Base-by-base conservation (phyloP, 2,888 invertebrate genomes). In the Lycocerus yunnanus region DNA sequence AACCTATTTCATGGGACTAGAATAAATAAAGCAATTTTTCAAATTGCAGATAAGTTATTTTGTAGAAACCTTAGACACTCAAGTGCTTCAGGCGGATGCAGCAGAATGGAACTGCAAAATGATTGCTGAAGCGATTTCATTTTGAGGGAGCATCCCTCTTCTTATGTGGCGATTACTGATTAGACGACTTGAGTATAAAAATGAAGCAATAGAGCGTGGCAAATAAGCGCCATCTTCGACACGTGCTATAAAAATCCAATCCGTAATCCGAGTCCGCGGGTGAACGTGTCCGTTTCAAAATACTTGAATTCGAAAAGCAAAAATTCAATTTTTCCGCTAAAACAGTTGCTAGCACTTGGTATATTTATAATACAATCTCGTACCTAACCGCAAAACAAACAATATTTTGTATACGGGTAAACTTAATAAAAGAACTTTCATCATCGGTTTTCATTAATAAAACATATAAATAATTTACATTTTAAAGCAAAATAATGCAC, bases 11-110 rank as follows among this genome's bases (percentile, higher is more conserved):
- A 66, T 71, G 69, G 71, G 69, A 69, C 74, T 76, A 75, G 79
- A 81, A 80, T 81, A 81, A 81, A 81, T 81, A 81, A 81, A 79
- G 80, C 80, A 80, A 81, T 81, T 80, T 81, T 80, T 81, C 79
- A 80, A 80, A 80, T 80, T 80, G 81, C 77, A 77, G 78, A 80
- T 80, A 78, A 79, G 78, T 78, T 74, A 75, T 79, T 75, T 66
- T 43, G 72, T 74, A 72, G 76, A 73, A 74, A 71, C 63, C 70
- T 59, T 60, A 58, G 68, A 72, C 68, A 68, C 68, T 72, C 68
- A 68, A 72, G 68, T 65, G 75, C 72, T 71, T 70, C 63, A 15
- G 69, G 68, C 75, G 73, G 68, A 66, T 69, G 65, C 73, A 69
- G 68, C 27, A 24, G 65, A 71, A 71, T 66, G 43, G 58, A 74